These are phyloP conservation scores for Phylloscopus collybita DNA, from an alignment of 2,797 vertebrate species.

Conservation along the genomic window DNA sequence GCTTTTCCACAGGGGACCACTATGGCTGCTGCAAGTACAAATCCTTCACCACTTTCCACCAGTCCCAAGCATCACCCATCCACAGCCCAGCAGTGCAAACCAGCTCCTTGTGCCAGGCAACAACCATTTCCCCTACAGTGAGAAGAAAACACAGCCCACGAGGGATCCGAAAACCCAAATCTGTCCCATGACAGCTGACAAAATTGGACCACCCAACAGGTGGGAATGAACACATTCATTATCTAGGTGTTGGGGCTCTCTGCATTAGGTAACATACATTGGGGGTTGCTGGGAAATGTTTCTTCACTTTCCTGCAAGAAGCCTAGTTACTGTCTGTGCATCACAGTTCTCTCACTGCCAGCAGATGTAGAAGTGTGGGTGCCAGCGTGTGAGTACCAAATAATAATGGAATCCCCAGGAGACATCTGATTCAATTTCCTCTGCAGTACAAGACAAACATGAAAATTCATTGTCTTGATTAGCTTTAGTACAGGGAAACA, in stretches of 20 bases:
- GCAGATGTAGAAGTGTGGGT: conserved; percentile 59
- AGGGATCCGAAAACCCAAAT: not conserved
- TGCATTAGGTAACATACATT: not conserved
- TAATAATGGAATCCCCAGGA: conserved; percentile 59
- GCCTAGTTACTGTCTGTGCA: not conserved
- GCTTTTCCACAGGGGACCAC: rapidly evolving
- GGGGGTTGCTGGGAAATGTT: not conserved
- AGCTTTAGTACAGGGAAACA: conserved; percentile 44
- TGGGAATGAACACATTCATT: not conserved
- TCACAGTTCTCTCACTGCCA: not conserved
- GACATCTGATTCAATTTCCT: conserved; percentile 52
- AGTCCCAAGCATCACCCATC: not conserved
- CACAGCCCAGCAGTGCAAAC: not conserved
- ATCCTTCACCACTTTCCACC: not conserved
- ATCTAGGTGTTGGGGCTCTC: not conserved
- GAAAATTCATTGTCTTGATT: conserved; percentile 68
- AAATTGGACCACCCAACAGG: not conserved
- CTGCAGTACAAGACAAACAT: conserved; percentile 49
- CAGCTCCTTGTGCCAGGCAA: not conserved
- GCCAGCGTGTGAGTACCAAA: conserved; percentile 44
- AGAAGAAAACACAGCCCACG: not conserved
- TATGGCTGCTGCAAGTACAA: rapidly evolving
- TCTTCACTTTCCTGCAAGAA: not conserved
- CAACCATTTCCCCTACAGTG: not conserved
- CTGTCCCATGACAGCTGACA: not conserved